Evolutionary conservation across 2,797 vertebrate genomes (phyloP).

Genomic region (Telmatherina bonti): DNA sequence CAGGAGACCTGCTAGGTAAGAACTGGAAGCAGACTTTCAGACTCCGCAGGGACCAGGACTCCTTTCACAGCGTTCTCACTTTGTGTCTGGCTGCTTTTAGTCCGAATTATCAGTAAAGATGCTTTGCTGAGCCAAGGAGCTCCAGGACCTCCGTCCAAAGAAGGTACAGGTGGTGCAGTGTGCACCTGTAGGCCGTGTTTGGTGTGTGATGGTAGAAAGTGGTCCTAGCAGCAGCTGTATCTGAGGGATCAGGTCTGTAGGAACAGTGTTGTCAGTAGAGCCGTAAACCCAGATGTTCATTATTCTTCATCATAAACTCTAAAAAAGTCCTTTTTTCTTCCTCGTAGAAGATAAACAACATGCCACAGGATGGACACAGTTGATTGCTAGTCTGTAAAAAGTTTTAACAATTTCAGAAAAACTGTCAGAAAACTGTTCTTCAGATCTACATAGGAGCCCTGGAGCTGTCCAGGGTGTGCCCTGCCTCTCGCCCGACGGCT

Average conservation of each 20-base stretch:
- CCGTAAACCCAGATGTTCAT: too few species aligned
- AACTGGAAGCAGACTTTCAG: neutral
- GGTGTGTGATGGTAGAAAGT: slow-evolving; percentile 30
- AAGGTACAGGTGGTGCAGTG: slow-evolving; percentile 63
- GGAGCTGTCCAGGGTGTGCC: too few species aligned
- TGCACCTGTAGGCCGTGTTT: slow-evolving; percentile 19
- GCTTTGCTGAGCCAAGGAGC: slow-evolving; percentile 61
- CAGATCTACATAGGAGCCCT: too few species aligned
- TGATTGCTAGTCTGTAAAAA: too few species aligned
- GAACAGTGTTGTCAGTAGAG: slow-evolving; percentile 1
- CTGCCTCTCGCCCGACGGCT: too few species aligned
- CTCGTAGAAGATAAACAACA: too few species aligned
- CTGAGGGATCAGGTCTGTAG: neutral
- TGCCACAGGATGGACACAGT: too few species aligned
- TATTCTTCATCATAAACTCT: too few species aligned
- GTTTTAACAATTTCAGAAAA: too few species aligned
- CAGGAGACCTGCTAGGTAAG: slow-evolving; percentile 94
- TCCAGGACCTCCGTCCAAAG: slow-evolving; percentile 69
- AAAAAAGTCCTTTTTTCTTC: too few species aligned
- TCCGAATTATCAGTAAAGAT: slow-evolving; percentile 74
- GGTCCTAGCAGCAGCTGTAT: slow-evolving; percentile 3
- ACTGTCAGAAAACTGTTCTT: too few species aligned
- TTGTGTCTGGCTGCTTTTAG: slow-evolving; percentile 64
- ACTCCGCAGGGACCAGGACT: neutral
- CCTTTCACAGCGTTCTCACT: slow-evolving; percentile 23